Evolutionary conservation across 2,113 vertebrate genomes (phyloP).

Genomic region (Ifrita kowaldi): DNA sequence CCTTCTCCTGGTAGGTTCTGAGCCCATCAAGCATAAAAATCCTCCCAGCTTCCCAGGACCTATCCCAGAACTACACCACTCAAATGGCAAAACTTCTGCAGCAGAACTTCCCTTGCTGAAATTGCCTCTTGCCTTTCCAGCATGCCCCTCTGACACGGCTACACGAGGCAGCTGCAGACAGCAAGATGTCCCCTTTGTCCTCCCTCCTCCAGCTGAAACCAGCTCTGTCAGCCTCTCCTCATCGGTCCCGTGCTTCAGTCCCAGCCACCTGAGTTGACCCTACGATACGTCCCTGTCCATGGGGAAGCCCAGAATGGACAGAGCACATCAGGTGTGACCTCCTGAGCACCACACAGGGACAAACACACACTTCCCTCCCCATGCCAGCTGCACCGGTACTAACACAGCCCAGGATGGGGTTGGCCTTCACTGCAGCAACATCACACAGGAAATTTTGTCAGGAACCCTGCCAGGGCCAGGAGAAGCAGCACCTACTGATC

Average conservation of each 20-base stretch:
- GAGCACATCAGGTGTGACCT: not conserved
- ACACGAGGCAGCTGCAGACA: not conserved
- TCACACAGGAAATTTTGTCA: not conserved
- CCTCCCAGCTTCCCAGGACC: not conserved
- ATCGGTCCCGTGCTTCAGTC: not conserved
- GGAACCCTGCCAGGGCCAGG: not conserved
- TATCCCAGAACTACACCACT: not conserved
- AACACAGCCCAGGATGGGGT: not conserved
- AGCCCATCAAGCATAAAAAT: not conserved
- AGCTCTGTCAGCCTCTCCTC: not conserved
- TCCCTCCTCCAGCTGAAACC: not conserved
- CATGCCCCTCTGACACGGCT: fast-evolving
- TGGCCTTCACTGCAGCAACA: not conserved
- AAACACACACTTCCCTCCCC: not conserved
- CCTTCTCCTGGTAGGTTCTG: not conserved
- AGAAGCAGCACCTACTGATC: not conserved
- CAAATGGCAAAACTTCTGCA: not conserved
- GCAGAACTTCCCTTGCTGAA: not conserved
- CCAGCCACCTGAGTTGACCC: not conserved
- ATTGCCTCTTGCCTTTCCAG: not conserved
- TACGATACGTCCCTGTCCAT: not conserved
- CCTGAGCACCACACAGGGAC: not conserved
- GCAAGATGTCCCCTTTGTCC: not conserved
- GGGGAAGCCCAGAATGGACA: not conserved
- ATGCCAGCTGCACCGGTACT: not conserved